These are phyloP conservation scores for Podiceps cristatus DNA, from an alignment of 2,113 vertebrate genomes.

Conservation along the genomic window DNA sequence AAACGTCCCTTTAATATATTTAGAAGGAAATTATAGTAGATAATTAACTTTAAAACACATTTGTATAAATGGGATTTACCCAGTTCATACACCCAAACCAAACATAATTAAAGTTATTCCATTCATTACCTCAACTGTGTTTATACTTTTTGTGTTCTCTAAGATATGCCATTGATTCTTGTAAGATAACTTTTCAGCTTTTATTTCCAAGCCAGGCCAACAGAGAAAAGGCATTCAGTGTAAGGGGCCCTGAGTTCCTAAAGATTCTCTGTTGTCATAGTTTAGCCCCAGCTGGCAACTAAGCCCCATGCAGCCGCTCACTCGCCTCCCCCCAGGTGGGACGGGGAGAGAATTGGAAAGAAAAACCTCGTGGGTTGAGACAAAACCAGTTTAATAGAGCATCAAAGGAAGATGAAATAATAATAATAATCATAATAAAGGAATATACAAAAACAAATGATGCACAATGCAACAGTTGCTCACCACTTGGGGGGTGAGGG, in stretches of 20 bases:
- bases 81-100: not conserved
- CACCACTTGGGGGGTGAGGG: no score
- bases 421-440: no score
- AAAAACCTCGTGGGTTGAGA: no score
- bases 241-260: not conserved
- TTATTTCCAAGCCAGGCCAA: not conserved
- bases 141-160: not conserved
- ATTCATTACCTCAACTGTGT: not conserved
- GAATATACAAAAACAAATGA: no score
- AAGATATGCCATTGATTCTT: not conserved
- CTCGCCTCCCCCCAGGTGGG: no score
- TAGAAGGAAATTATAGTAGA: conserved; percentile 1
- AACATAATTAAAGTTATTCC: not conserved
- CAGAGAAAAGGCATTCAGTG: not conserved
- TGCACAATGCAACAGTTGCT: no score
- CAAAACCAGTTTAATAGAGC: no score
- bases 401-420: no score
- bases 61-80: not conserved
- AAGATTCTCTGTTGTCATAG: not conserved
- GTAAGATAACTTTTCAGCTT: not conserved
- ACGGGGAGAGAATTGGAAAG: no score
- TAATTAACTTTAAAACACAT: conserved; percentile 20
- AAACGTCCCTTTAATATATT: not conserved
- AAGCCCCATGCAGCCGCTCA: no score
- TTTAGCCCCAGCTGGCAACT: no score